Percentiles rank a stretch among this genome's conserved stretches.
phyloP scores from a whole-genome alignment of 2,888 invertebrate species.

The Lithophane leautieri region DNA sequence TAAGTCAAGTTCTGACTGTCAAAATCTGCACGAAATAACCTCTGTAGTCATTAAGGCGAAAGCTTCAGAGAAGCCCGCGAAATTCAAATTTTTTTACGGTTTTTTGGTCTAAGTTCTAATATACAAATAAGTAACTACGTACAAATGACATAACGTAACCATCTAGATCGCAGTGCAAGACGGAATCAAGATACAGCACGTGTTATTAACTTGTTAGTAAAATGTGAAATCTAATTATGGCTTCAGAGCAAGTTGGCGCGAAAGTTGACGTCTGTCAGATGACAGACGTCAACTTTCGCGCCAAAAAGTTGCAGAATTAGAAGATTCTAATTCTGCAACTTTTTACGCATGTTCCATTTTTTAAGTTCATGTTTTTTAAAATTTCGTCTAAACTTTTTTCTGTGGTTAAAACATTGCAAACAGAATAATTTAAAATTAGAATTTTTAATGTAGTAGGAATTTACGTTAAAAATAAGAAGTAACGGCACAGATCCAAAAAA shows the following conservation, averaged over 20 bases:
- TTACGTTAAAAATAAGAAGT: background rate
- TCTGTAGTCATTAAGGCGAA: too few relatives aligned
- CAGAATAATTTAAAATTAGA: background rate
- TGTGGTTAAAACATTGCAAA: background rate
- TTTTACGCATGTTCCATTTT: conserved; percentile 3
- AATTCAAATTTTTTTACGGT: too few relatives aligned
- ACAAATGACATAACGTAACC: conserved; percentile 3
- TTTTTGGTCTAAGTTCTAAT: too few relatives aligned
- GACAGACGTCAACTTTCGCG: too few relatives aligned
- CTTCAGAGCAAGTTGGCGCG: conserved; percentile 46
- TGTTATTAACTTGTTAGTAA: conserved; percentile 20
- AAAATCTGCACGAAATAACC: too few relatives aligned
- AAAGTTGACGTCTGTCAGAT: conserved; percentile 58
- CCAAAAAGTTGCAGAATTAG: too few relatives aligned
- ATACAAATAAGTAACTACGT: too few relatives aligned
- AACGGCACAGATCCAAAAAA: too few relatives aligned
- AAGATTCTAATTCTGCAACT: conserved; percentile 44
- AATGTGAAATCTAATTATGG: conserved; percentile 56
- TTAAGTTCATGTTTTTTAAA: background rate
- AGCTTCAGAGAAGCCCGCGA: too few relatives aligned
- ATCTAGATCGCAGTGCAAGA: conserved; percentile 12
- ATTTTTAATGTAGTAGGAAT: background rate
- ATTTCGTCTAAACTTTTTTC: background rate
- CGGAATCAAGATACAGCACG: conserved; percentile 24
- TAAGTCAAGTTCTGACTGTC: too few relatives aligned